Evolutionary conservation across 2,888 invertebrate genomes (phyloP), one percentile per base, ranked within the genome.

Genomic region (Eubasilissa splendida): DNA sequence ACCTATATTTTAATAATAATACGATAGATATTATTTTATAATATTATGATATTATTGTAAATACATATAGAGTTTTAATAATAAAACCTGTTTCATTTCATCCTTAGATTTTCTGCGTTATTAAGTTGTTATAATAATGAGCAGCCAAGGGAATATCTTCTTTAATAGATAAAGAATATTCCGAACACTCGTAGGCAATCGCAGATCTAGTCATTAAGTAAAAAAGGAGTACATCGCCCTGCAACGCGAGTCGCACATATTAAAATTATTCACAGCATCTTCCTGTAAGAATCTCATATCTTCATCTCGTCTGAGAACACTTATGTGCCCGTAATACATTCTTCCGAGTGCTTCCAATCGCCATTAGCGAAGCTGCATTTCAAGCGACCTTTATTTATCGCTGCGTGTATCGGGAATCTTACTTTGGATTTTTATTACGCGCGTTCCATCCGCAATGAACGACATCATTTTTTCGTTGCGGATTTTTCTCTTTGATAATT

Each of bases 341-440:
- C 31, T 33, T 7, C 4, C 2, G 33, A 63, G 31, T 33, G 12
- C 52, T 70, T 54, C n/a, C 54, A 2, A 14, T 70, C 14, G 12
- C 52, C 54, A 60, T 31, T 33, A 75, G 33, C 9, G 53, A 75
- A 75, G 59, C 50, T 14, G 75, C 12, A 75, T n/a, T 60, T 63
- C 75, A 60, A 75, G 75, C 33, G 75, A 75, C 75, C 75, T 75
- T 75, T 75, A 75, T n/a, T 53, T 52, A 73, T 58, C 73, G 12
- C 73, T 3, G 73, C 52, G 22, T 22, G 53, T 53, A 53, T 54
- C 42, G 14, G 54, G 31, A 22, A 53, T 53, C 52, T 14, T 70
- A 53, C 53, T 31, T 70, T 58, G 14, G 60, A 22, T n/a, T 60
- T 60, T 60, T 60, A 9, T 8, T 22, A n/a, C 12, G n/a, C n/a